Percentiles rank a stretch among this genome's conserved stretches.
phyloP scores from a whole-genome alignment of 30 jellyfish, hydroid and myxozoan genomes.

The Turritopsis dohrnii region DNA sequence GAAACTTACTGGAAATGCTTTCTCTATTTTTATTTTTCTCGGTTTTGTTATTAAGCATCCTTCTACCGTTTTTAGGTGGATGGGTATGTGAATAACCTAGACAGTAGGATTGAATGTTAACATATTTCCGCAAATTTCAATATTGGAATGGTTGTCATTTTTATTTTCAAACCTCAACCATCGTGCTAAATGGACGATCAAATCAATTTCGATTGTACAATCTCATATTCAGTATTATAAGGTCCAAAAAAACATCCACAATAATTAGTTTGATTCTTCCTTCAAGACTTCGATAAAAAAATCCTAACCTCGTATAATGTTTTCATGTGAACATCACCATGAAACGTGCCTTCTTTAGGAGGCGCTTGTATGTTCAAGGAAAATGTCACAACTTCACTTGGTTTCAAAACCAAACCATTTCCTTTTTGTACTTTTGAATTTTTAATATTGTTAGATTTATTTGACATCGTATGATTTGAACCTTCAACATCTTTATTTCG shows the following conservation, averaged over 20 bases:
- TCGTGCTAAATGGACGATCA: too few species aligned
- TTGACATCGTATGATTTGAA: conserved; percentile 30
- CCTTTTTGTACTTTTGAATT: background rate
- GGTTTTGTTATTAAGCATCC: conserved; percentile 82
- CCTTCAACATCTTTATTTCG: conserved; percentile 51
- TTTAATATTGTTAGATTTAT: conserved; percentile 7
- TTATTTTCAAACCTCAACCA: too few species aligned
- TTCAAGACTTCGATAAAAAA: too few species aligned
- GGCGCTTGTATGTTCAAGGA: conserved; percentile 68
- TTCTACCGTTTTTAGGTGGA: conserved; percentile 53
- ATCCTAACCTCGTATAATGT: conserved; percentile 68
- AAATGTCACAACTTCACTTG: conserved; percentile 83
- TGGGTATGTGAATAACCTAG: conserved; percentile 77
- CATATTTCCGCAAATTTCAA: too few species aligned
- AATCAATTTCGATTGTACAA: too few species aligned
- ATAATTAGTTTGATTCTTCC: too few species aligned
- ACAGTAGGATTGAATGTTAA: background rate
- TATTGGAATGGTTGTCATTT: background rate
- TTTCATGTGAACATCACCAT: conserved; percentile 68
- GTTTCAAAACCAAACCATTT: conserved; percentile 31
- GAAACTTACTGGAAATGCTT: conserved; percentile 87
- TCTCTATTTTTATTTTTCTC: conserved; percentile 65
- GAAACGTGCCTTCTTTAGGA: conserved; percentile 61
- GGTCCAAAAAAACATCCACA: too few species aligned
- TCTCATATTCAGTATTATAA: too few species aligned